Evolutionary conservation across 1,140 invertebrate species (phyloP).

Genomic region (Trichoplusia ni): DNA sequence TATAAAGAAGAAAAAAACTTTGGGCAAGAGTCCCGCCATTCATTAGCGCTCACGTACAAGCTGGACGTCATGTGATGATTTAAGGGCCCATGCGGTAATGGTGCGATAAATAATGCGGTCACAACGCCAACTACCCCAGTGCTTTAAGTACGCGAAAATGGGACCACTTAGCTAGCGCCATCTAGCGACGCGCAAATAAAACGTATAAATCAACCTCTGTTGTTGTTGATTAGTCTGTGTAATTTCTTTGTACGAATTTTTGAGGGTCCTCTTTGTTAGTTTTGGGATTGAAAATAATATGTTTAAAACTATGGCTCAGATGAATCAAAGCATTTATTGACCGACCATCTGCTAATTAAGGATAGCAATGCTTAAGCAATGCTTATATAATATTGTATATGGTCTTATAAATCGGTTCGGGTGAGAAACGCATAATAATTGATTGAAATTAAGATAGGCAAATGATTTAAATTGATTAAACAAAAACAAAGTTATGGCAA

Average conservation of each 20-base stretch:
- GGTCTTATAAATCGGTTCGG: no score
- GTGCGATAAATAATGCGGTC: conserved; percentile 78
- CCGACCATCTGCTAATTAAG: no score
- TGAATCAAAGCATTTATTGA: neutral
- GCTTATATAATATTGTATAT: no score
- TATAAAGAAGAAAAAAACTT: conserved; percentile 70
- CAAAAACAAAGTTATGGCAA: no score
- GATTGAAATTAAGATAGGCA: no score
- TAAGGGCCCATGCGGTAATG: conserved; percentile 73
- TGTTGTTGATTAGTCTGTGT: conserved; percentile 47
- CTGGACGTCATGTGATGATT: conserved; percentile 75
- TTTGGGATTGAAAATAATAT: neutral
- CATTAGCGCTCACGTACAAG: conserved; percentile 67
- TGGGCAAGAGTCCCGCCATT: conserved; percentile 60
- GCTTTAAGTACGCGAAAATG: conserved; percentile 60
- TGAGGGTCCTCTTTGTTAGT: neutral
- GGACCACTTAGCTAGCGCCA: conserved; percentile 71
- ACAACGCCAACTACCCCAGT: conserved; percentile 46
- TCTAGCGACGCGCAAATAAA: conserved; percentile 63
- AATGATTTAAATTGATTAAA: no score
- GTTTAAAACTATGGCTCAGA: neutral
- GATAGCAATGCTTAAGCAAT: no score
- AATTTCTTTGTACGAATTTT: conserved; percentile 27
- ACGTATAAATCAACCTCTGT: conserved; percentile 51
- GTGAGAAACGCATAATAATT: no score